These are phyloP conservation scores for Drosophila kurseongensis DNA, from an alignment of 1,140 invertebrate genomes.

Conservation along the genomic window DNA sequence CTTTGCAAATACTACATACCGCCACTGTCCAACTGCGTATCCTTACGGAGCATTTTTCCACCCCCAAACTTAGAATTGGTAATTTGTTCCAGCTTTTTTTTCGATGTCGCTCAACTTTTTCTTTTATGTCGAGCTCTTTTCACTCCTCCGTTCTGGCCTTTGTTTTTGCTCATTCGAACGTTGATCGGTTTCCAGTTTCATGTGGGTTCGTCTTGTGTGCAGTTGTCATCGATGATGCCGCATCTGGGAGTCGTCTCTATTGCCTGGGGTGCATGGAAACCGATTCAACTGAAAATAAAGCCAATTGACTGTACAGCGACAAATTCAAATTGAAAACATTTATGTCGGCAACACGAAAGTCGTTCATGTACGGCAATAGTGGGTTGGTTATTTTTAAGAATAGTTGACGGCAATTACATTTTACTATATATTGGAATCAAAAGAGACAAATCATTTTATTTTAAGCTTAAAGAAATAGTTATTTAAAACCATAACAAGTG, in stretches of 20 bases:
- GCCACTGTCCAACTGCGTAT: not conserved
- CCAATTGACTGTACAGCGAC: slow-evolving; percentile 59
- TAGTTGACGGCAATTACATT: not conserved
- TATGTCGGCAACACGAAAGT: slow-evolving; percentile 40
- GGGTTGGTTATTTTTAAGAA: not conserved
- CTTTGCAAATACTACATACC: too few relatives aligned
- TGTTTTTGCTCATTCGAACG: slow-evolving; percentile 64
- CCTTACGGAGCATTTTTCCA: slow-evolving; percentile 3
- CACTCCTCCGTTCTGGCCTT: slow-evolving; percentile 22
- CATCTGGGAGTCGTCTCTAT: slow-evolving; percentile 33
- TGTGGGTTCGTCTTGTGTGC: slow-evolving; percentile 30
- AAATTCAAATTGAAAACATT: slow-evolving; percentile 57
- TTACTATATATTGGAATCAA: too few relatives aligned
- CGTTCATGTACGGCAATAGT: not conserved
- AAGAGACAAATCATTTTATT: not conserved
- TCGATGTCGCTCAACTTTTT: slow-evolving; percentile 8
- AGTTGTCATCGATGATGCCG: slow-evolving; percentile 29
- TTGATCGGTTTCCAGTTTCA: slow-evolving; percentile 40
- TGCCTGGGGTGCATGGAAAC: slow-evolving; percentile 47
- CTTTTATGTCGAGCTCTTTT: slow-evolving; percentile 12
- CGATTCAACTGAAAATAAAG: slow-evolving; percentile 69
- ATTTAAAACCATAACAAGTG: too few relatives aligned
- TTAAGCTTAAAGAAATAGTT: too few relatives aligned
- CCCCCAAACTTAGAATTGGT: slow-evolving; percentile 37
- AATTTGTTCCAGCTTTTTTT: slow-evolving; percentile 47